phyloP scores from a whole-genome alignment of 2,888 invertebrate species.

The Caenorhabditis zanzibari region DNA sequence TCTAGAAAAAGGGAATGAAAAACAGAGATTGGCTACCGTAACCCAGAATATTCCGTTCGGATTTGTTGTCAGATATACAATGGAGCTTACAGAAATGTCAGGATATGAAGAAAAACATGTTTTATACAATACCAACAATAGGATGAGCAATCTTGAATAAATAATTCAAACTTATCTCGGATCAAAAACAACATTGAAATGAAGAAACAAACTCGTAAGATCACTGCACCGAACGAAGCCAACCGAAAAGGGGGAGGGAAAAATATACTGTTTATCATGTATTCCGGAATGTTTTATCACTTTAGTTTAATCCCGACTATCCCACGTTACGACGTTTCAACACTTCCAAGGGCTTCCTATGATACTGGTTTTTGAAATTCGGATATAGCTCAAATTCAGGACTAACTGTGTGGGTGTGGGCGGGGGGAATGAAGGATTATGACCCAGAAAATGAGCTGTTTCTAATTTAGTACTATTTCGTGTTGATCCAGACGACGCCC shows the following conservation, averaged over 20 bases:
- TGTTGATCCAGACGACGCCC: slow-evolving; percentile 22
- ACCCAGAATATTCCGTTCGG: too few relatives aligned
- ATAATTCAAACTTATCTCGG: slow-evolving; percentile 3
- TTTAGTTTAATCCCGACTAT: slow-evolving; percentile 38
- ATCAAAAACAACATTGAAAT: neutral
- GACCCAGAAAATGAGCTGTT: slow-evolving; percentile 49
- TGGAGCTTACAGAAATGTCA: too few relatives aligned
- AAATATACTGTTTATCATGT: slow-evolving; percentile 37
- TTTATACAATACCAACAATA: neutral
- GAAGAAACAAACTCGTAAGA: slow-evolving; percentile 2
- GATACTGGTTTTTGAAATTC: slow-evolving; percentile 39
- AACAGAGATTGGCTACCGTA: too few relatives aligned
- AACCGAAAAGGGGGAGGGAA: neutral
- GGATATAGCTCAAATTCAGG: slow-evolving; percentile 34
- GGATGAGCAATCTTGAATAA: slow-evolving; percentile 18
- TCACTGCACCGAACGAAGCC: slow-evolving; percentile 41
- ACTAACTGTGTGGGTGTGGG: slow-evolving; percentile 8
- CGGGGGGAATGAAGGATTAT: slow-evolving; percentile 21
- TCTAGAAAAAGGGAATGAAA: neutral
- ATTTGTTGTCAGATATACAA: too few relatives aligned
- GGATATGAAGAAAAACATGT: slow-evolving; percentile 1
- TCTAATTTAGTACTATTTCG: slow-evolving; percentile 15
- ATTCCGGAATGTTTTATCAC: slow-evolving; percentile 18
- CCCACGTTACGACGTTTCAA: slow-evolving; percentile 37
- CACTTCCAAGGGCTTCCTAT: slow-evolving; percentile 17